Evolutionary conservation across 2,888 invertebrate genomes (phyloP).

Genomic region (Ethmia dodecea): DNA sequence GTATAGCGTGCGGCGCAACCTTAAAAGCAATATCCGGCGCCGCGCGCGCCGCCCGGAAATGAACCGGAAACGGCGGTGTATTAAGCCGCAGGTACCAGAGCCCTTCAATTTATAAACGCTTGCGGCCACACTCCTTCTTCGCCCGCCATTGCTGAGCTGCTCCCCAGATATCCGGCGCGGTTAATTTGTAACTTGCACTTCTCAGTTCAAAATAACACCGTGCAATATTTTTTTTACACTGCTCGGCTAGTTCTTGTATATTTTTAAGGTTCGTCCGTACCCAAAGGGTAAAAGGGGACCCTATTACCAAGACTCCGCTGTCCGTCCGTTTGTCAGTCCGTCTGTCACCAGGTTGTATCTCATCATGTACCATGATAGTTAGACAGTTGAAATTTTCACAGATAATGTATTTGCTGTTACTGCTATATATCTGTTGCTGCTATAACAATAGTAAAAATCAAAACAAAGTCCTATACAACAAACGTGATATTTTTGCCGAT

Average conservation of each 20-base stretch:
- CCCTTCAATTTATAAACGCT: slow-evolving; percentile 77
- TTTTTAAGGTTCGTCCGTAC: neutral
- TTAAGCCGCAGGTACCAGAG: slow-evolving; percentile 77
- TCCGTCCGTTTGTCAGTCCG: too few species aligned
- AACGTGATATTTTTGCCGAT: too few species aligned
- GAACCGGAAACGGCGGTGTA: slow-evolving; percentile 78
- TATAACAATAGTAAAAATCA: too few species aligned
- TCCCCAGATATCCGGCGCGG: slow-evolving; percentile 53
- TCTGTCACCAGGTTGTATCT: too few species aligned
- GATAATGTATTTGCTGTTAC: too few species aligned
- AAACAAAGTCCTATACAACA: too few species aligned
- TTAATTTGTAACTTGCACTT: slow-evolving; percentile 63
- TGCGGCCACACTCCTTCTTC: slow-evolving; percentile 55
- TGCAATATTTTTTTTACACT: slow-evolving; percentile 8
- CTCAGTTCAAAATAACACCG: slow-evolving; percentile 7
- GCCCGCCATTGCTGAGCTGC: slow-evolving; percentile 36
- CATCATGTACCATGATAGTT: too few species aligned
- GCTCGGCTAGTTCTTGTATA: too few species aligned
- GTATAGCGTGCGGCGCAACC: slow-evolving; percentile 67
- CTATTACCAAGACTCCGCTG: too few species aligned
- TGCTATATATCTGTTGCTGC: too few species aligned
- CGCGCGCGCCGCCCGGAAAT: slow-evolving; percentile 76
- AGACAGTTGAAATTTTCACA: slow-evolving; percentile 19
- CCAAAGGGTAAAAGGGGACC: slow-evolving; percentile 14
- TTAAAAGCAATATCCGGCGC: slow-evolving; percentile 79